Evolutionary conservation across 2,113 vertebrate genomes (phyloP).

Genomic region (Oceanites oceanicus): DNA sequence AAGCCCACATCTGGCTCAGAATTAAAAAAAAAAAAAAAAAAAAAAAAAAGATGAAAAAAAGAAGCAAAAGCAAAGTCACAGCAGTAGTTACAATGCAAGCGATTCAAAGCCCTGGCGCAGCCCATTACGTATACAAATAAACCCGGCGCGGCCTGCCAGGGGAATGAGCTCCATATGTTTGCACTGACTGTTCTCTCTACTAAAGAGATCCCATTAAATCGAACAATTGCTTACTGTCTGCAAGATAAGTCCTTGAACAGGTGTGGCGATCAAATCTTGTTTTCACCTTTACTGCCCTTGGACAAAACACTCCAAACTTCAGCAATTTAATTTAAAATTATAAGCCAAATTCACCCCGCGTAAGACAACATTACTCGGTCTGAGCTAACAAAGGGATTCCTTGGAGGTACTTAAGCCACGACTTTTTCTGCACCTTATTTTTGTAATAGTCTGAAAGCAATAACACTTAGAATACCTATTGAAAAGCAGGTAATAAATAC

Average conservation of each 20-base stretch:
- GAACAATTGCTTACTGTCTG: background rate
- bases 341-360: background rate
- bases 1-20: background rate
- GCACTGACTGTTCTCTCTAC: background rate
- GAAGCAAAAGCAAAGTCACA: background rate
- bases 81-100: background rate
- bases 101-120: background rate
- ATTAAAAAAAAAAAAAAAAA: background rate
- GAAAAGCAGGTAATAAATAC: background rate
- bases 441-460: background rate
- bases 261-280: background rate
- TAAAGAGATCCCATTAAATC: background rate
- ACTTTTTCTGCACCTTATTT: background rate
- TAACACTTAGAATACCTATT: background rate
- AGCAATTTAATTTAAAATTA: background rate
- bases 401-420: fast-evolving
- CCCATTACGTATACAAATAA: conserved; percentile 2
- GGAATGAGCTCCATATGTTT: background rate
- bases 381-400: background rate
- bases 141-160: background rate
- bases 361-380: background rate
- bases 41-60: background rate
- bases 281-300: background rate
- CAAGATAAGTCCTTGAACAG: background rate
- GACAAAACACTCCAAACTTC: background rate